phyloP scores from a whole-genome alignment of 2,797 vertebrate species.

The Brotula barbata region DNA sequence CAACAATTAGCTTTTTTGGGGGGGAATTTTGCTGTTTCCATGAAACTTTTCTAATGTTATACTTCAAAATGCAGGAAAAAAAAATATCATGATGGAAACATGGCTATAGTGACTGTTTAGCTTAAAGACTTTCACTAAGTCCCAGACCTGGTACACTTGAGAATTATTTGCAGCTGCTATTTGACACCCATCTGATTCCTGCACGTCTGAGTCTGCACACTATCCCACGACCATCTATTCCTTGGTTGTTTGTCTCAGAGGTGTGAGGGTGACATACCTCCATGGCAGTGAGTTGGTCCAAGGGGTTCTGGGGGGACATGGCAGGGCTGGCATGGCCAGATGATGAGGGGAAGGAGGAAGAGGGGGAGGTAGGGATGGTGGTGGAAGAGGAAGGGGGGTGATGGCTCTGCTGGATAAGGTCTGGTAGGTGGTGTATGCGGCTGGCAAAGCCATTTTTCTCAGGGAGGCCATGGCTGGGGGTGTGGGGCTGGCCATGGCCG shows the following conservation, averaged over 20 bases:
- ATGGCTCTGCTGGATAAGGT: slow-evolving; percentile 99
- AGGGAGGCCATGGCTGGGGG: slow-evolving; percentile 84
- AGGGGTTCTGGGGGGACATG: slow-evolving; percentile 89
- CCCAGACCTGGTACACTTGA: no score
- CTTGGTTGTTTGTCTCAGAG: slow-evolving; percentile 28
- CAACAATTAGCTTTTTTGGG: no score
- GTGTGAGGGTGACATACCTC: slow-evolving; percentile 75
- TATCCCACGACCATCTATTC: slow-evolving; percentile 20
- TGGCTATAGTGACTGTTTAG: no score
- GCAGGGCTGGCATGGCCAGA: slow-evolving; percentile 94
- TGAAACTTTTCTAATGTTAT: no score
- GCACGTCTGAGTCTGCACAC: slow-evolving; percentile 25
- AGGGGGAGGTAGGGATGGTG: slow-evolving; percentile 91
- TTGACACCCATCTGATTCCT: neutral
- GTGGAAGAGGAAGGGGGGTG: slow-evolving; percentile 94
- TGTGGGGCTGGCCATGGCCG: slow-evolving; percentile 60
- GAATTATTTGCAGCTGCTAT: slow-evolving; percentile 7
- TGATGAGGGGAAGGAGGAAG: slow-evolving; percentile 91
- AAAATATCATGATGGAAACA: no score
- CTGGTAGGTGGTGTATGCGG: slow-evolving; percentile 97
- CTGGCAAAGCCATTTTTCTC: slow-evolving; percentile 97
- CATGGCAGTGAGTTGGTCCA: slow-evolving; percentile 75
- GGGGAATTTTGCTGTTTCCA: no score
- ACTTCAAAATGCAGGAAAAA: no score
- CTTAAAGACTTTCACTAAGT: no score